These are phyloP conservation scores for Helleia helle DNA, from an alignment of 2,888 invertebrate species.

Conservation along the genomic window DNA sequence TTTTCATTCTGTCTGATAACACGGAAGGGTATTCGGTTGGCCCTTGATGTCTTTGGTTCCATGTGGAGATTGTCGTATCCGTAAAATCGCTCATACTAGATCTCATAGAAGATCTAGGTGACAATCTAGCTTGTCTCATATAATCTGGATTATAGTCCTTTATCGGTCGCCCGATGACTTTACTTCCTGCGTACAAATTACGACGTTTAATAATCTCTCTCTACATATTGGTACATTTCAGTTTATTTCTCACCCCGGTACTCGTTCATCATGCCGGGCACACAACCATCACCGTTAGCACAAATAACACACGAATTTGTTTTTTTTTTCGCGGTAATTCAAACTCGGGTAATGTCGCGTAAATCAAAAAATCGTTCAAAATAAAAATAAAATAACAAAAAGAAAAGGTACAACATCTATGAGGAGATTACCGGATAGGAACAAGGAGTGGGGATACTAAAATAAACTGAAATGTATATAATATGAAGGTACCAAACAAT, in stretches of 20 bases:
- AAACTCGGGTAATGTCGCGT: slow-evolving; percentile 12
- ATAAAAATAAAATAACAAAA: slow-evolving; percentile 23
- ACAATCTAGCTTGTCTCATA: slow-evolving; percentile 45
- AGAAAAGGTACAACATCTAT: slow-evolving; percentile 34
- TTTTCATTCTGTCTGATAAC: slow-evolving; percentile 54
- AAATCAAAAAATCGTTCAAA: slow-evolving; percentile 15
- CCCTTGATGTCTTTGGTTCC: slow-evolving; percentile 51
- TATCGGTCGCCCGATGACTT: slow-evolving; percentile 55
- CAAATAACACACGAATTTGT: slow-evolving; percentile 40
- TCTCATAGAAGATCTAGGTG: slow-evolving; percentile 60
- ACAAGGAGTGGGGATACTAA: slow-evolving; percentile 38
- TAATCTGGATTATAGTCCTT: slow-evolving; percentile 63
- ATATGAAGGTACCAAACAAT: slow-evolving; percentile 56
- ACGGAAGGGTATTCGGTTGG: slow-evolving; percentile 60
- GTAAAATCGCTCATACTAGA: slow-evolving; percentile 69
- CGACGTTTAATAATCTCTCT: slow-evolving; percentile 26
- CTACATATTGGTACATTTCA: slow-evolving; percentile 52
- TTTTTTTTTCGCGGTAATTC: slow-evolving; percentile 23
- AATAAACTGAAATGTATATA: slow-evolving; percentile 74
- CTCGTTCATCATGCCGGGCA: slow-evolving; percentile 29
- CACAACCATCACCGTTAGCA: slow-evolving; percentile 57
- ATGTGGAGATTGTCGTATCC: slow-evolving; percentile 65
- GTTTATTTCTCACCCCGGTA: slow-evolving; percentile 52
- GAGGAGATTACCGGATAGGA: slow-evolving; percentile 35
- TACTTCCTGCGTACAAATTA: slow-evolving; percentile 48